Conservation (phyloP, 2,797 vertebrate genomes). For the Myripristis jacobus region DNA sequence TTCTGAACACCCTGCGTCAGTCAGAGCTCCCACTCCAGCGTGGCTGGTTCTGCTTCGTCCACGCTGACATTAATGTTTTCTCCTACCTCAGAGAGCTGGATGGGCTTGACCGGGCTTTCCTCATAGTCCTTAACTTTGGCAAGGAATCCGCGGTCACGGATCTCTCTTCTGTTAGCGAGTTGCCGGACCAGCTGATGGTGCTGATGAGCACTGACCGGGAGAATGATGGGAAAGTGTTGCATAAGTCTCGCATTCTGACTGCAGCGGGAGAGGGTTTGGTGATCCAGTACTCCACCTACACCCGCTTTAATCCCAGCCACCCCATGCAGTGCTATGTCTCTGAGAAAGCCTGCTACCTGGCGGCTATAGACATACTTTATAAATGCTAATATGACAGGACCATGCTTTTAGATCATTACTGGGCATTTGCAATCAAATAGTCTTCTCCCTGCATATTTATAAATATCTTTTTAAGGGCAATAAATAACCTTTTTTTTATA, state of each 20-base stretch:
- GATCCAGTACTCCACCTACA: conserved; percentile 84
- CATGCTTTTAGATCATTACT: not conserved
- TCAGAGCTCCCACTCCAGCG: conserved; percentile 85
- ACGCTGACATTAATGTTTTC: conserved; percentile 81
- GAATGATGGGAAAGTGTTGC: conserved; percentile 69
- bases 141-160: conserved; percentile 76
- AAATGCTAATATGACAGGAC: conserved; percentile 80
- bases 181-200: conserved; percentile 83
- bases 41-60: conserved; percentile 93
- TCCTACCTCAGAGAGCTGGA: conserved; percentile 91
- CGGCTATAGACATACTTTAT: conserved; percentile 85
- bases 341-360: conserved; percentile 91
- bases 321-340: conserved; percentile 88
- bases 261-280: conserved; percentile 89
- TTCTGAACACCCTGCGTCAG: conserved; percentile 83
- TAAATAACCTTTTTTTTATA: too few species aligned
- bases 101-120: conserved; percentile 85
- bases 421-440: conserved; percentile 2
- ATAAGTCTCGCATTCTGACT: conserved; percentile 79
- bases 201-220: conserved; percentile 84
- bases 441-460: not conserved
- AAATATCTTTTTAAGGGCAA: too few species aligned
- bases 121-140: conserved; percentile 94
- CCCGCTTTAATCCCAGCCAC: conserved; percentile 80
- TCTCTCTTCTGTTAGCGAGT: conserved; percentile 72